Evolutionary conservation across 2,888 invertebrate species (phyloP).

Genomic region (Noctua janthe): DNA sequence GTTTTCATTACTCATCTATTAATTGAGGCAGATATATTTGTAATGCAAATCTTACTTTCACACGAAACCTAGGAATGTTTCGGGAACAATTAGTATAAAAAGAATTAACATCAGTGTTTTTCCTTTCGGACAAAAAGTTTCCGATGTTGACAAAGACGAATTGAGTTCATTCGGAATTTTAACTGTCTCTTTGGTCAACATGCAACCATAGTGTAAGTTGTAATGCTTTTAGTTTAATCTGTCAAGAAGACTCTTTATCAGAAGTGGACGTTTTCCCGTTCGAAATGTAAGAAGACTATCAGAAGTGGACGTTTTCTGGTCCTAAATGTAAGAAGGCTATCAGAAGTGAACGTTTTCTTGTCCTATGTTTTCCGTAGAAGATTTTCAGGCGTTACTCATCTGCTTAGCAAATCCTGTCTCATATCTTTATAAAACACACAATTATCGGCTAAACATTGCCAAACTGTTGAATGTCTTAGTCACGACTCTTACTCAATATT

Average conservation of each 20-base stretch:
- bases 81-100: not conserved
- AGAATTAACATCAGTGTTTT: not conserved
- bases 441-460: slow-evolving; percentile 66
- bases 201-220: not conserved
- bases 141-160: not conserved
- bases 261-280: no score
- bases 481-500: slow-evolving; percentile 68
- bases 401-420: slow-evolving; percentile 1
- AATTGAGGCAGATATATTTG: no score
- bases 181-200: not conserved
- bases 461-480: slow-evolving; percentile 65
- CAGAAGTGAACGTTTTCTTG: no score
- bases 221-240: not conserved
- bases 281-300: not conserved
- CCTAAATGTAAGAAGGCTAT: not conserved
- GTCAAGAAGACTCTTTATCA: not conserved
- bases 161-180: not conserved
- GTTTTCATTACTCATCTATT: not conserved
- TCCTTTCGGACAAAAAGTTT: not conserved
- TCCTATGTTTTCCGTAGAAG: not conserved
- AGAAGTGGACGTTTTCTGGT: no score
- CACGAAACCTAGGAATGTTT: not conserved
- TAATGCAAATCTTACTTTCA: not conserved
- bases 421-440: slow-evolving; percentile 40
- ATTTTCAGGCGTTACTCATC: not conserved